Evolutionary conservation across 2,797 vertebrate species (phyloP).

Genomic region (Danio albolineatus): DNA sequence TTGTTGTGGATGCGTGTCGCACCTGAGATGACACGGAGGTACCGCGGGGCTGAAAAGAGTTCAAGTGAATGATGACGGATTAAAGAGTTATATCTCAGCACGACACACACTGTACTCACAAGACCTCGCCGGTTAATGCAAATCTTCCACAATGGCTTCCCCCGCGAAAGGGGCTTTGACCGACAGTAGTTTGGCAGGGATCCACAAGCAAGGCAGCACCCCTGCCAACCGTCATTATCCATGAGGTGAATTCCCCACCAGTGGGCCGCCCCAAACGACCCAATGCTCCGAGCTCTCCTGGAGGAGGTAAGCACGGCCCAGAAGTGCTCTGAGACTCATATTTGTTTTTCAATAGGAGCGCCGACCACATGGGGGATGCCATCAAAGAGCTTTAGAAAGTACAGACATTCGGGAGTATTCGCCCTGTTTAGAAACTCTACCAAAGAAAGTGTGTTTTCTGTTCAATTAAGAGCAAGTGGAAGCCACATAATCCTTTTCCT

Average conservation of each 20-base stretch:
- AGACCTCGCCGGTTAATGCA: conserved; percentile 80
- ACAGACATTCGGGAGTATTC: conserved; percentile 58
- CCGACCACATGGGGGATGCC: conserved; percentile 61
- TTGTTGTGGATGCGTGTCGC: conserved; percentile 55
- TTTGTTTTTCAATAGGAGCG: conserved; percentile 62
- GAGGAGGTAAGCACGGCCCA: conserved; percentile 58
- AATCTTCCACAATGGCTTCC: conserved; percentile 73
- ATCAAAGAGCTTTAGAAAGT: conserved; percentile 70
- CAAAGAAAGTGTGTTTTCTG: conserved; percentile 58
- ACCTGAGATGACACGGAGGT: conserved; percentile 55
- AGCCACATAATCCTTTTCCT: conserved; percentile 43
- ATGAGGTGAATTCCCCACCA: conserved; percentile 77
- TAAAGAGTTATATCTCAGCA: conserved; percentile 79
- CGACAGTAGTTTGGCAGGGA: conserved; percentile 74
- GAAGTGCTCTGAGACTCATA: conserved; percentile 66
- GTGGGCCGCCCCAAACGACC: conserved; percentile 70
- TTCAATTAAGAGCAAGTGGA: conserved; percentile 52
- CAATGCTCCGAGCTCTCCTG: conserved; percentile 67
- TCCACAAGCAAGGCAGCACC: conserved; percentile 74
- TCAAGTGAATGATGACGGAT: conserved; percentile 77
- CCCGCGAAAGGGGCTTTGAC: conserved; percentile 75
- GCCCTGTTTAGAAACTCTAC: conserved; percentile 56
- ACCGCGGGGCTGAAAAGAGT: conserved; percentile 47
- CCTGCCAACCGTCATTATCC: conserved; percentile 81
- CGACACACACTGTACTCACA: conserved; percentile 73